Percentiles rank a stretch among this genome's conserved stretches.
Conservation (phyloP, 2,888 invertebrate species). For the Pyrrhosoma nymphula region DNA sequence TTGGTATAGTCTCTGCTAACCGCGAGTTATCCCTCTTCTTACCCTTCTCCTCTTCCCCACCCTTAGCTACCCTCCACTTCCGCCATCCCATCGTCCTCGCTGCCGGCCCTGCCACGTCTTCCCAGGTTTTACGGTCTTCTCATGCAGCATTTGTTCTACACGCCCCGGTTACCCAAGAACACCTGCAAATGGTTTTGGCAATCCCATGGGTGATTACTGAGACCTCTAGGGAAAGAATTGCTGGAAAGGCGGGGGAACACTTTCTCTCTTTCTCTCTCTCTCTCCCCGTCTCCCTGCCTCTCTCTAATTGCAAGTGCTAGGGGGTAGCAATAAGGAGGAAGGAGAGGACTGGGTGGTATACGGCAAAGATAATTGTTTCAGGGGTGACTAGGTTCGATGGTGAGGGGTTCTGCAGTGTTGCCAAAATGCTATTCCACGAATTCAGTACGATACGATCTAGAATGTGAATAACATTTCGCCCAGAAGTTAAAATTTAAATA, state of each 20-base stretch:
- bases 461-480: too few species aligned
- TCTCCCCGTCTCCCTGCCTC: background rate
- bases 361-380: too few species aligned
- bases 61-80: background rate
- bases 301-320: background rate
- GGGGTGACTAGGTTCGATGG: too few species aligned
- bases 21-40: too few species aligned
- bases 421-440: too few species aligned
- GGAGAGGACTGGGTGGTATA: too few species aligned
- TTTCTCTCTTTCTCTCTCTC: background rate
- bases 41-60: too few species aligned
- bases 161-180: slow-evolving; percentile 7
- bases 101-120: background rate
- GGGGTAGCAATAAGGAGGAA: too few species aligned
- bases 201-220: slow-evolving; percentile 41
- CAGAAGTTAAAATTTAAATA: too few species aligned
- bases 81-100: background rate
- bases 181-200: slow-evolving; percentile 24
- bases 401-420: too few species aligned
- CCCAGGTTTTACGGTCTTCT: slow-evolving; percentile 49
- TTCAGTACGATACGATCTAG: too few species aligned
- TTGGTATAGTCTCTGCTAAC: too few species aligned
- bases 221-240: background rate
- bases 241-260: background rate
- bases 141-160: slow-evolving; percentile 46